Conservation (phyloP, 2,888 invertebrate genomes). For the Incurvaria masculella region DNA sequence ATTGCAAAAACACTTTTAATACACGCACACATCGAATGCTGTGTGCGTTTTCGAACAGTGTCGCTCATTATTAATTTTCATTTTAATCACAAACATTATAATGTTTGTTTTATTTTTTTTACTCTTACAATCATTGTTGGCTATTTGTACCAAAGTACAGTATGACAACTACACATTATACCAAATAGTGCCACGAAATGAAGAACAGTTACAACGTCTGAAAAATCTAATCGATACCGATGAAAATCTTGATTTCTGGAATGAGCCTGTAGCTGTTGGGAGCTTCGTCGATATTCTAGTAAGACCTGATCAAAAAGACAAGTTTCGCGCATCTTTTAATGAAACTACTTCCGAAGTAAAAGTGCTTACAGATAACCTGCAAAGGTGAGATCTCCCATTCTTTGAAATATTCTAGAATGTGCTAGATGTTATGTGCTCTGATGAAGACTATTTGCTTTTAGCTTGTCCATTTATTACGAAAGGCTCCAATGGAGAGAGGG, state of each 20-base stretch:
- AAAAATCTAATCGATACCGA: slow-evolving; percentile 19
- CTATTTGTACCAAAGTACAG: slow-evolving; percentile 14
- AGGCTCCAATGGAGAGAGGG: no score
- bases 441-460: no score
- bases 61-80: no score
- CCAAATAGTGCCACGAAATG: slow-evolving; percentile 27
- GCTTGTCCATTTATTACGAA: no score
- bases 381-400: no score
- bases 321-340: slow-evolving; percentile 22
- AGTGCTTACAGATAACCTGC: slow-evolving; percentile 28
- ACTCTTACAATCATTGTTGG: slow-evolving; percentile 1
- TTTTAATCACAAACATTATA: background rate
- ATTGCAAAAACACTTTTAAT: no score
- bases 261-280: slow-evolving; percentile 8
- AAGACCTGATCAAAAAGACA: slow-evolving; percentile 24
- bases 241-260: slow-evolving; percentile 13
- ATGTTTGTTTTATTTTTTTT: background rate
- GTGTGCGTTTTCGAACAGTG: no score
- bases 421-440: no score
- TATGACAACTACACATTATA: slow-evolving; percentile 35
- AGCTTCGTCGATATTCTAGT: slow-evolving; percentile 26
- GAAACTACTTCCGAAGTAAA: slow-evolving; percentile 18
- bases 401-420: no score
- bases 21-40: no score
- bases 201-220: slow-evolving; percentile 24